phyloP scores from a whole-genome alignment of 1,140 invertebrate species.

The Cydia splendana region DNA sequence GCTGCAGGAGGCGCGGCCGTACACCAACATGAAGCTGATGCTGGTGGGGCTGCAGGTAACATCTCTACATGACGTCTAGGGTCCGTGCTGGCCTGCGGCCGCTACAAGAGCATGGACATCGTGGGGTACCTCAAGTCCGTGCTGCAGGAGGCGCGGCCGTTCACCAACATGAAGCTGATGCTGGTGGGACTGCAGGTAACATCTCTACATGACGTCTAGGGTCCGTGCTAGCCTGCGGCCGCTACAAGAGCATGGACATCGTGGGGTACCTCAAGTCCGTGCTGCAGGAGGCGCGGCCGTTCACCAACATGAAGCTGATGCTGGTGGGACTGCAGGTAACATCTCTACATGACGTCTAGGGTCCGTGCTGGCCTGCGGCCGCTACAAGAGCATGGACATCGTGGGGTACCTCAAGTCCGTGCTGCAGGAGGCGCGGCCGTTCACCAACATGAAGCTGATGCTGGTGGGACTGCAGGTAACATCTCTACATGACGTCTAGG shows the following conservation, averaged over 20 bases:
- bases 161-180: constrained; percentile 98
- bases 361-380: constrained; percentile 96
- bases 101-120: constrained; percentile 98
- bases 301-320: constrained; percentile 98
- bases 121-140: constrained; percentile 95
- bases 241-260: constrained; percentile 97
- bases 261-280: constrained; percentile 95
- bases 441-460: constrained; percentile 98
- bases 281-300: constrained; percentile 94
- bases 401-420: constrained; percentile 95
- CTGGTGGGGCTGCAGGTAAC: constrained; percentile 92
- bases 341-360: constrained; percentile 83
- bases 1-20: constrained; percentile 94
- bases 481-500: constrained; percentile 83
- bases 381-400: constrained; percentile 98
- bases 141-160: constrained; percentile 94
- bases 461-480: constrained; percentile 93
- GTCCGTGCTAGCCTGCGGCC: too few relatives aligned
- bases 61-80: constrained; percentile 83
- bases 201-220: constrained; percentile 83
- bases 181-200: constrained; percentile 93
- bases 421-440: constrained; percentile 94
- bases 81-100: constrained; percentile 96
- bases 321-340: constrained; percentile 92
- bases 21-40: constrained; percentile 98